Evolutionary conservation across 1,140 invertebrate species (phyloP), one percentile per base, ranked within the genome.

Genomic region (Drosophila sp.): DNA sequence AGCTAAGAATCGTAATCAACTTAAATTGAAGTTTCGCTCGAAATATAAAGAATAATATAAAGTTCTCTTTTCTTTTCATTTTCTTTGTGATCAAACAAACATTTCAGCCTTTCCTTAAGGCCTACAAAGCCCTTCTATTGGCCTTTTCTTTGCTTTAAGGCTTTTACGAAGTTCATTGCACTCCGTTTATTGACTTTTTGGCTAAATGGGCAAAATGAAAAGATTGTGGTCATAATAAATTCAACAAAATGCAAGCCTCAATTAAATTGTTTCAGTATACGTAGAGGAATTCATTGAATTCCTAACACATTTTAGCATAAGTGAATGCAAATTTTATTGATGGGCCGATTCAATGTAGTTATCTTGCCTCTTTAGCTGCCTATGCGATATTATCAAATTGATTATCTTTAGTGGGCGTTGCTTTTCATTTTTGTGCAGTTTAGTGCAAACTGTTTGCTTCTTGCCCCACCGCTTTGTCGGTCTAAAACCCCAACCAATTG

Each of bases 401-500:
- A 50, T 50, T 50, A 50, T 50, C 7, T 50, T 50, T 50, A 50
- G 10, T 6, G 44, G 44, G 25, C 7, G 44, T 50, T 27, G 7
- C 2, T 47, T 47, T 17, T 47, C 10, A 10, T 40, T 40, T 40
- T 40, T 47, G 17, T 25, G 4, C 17, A 47, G 17, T 47, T 8
- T 38, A 38, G 3, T 11, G 35, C 10, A 38, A 1, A 17, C 11
- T 11, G 41, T 4, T 7, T 23, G 41, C 41, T 17, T 6, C 23
- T 27, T 8, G 23, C 44, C 3, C 10, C 11, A 7, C 4, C 55
- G 10, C 7, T 7, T 58, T 3, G 32, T 50, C 7, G 44, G 44
- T 23, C 44, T 27, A 27, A 33, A 56, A 58, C 33, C 64, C 60
- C 65, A 63, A 50, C 47, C 72, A 67, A 68, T 76, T 87, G 56